These are phyloP conservation scores for Maniola hyperantus DNA, from an alignment of 2,888 invertebrate species.

Conservation along the genomic window DNA sequence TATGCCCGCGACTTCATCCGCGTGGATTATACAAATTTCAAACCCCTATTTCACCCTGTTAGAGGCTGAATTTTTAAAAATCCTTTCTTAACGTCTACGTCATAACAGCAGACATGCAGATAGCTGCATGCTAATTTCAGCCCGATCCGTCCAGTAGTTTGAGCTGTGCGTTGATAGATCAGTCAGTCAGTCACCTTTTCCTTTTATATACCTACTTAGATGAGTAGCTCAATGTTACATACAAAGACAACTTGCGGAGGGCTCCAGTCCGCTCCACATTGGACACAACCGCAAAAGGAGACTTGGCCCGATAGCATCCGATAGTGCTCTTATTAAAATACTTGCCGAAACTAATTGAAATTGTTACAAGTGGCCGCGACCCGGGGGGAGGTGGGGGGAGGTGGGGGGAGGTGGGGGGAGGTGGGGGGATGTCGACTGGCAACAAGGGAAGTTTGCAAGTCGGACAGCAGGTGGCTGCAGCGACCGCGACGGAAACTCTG, in stretches of 20 bases:
- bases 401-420: neutral
- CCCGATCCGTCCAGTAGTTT: too few species aligned
- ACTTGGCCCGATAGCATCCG: neutral
- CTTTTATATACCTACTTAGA: too few species aligned
- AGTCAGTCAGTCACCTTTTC: too few species aligned
- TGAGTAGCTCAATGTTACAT: neutral
- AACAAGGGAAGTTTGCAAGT: neutral
- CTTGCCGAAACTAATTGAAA: constrained; percentile 5
- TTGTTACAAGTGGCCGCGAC: neutral
- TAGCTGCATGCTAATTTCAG: too few species aligned
- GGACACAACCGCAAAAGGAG: neutral
- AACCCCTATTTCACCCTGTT: too few species aligned
- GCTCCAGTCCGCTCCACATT: neutral
- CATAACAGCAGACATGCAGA: too few species aligned
- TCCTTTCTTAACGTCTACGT: too few species aligned
- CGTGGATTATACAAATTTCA: too few species aligned
- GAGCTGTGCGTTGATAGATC: too few species aligned
- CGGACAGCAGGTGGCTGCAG: neutral
- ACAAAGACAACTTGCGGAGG: neutral
- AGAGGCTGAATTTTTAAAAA: too few species aligned
- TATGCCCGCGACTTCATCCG: too few species aligned
- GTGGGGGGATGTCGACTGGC: neutral
- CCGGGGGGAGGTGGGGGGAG: neutral
- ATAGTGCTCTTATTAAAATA: constrained; percentile 10
- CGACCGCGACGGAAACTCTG: neutral